Conservation (phyloP, 2,113 vertebrate genomes). For the Felis catus region F.catus_Fca126_mat1.0 CM031413.1:30093501-30094000, state of each 20-base stretch:
- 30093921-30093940: background rate
- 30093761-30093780: background rate
- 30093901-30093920: background rate
- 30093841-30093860: background rate
- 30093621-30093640: slow-evolving; percentile 86
- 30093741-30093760: slow-evolving; percentile 17
- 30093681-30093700: slow-evolving; percentile 83
- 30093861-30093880: background rate
- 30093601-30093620: slow-evolving; percentile 95
- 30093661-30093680: slow-evolving; percentile 81
- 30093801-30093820: background rate
- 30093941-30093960: background rate
- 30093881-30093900: background rate
- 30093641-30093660: slow-evolving; percentile 83
- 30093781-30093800: background rate
- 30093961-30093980: background rate
- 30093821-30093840: background rate
- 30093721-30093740: slow-evolving; percentile 53
- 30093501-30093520: slow-evolving; percentile 99
- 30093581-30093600: slow-evolving; percentile 98
- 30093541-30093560: slow-evolving; percentile 98
- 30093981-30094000: background rate
- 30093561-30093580: slow-evolving; percentile 99
- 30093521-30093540: slow-evolving; percentile 99
- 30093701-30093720: slow-evolving; percentile 74